These are phyloP conservation scores for Bubo bubo DNA, from an alignment of 2,113 vertebrate species.

Conservation along the genomic window DNA sequence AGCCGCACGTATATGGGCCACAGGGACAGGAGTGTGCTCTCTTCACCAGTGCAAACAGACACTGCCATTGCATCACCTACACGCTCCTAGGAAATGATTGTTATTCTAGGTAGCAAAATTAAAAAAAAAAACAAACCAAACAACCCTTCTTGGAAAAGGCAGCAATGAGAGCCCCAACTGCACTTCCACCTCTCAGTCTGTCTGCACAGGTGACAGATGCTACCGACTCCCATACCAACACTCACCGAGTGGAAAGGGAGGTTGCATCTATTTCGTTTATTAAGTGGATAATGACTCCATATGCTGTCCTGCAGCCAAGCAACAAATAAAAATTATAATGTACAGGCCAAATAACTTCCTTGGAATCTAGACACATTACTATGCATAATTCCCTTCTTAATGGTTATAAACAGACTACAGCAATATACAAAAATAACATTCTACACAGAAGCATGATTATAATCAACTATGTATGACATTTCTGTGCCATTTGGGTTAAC, in stretches of 20 bases:
- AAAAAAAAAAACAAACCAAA: not conserved
- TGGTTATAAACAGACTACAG: conserved; percentile 21
- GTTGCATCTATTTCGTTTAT: conserved; percentile 6
- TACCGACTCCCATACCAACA: not conserved
- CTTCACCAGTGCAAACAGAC: not conserved
- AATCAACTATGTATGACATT: conserved; percentile 16
- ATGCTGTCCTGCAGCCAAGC: conserved; percentile 40
- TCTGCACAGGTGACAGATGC: conserved; percentile 24
- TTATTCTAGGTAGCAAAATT: not conserved
- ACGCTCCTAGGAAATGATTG: not conserved
- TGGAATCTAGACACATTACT: conserved; percentile 15
- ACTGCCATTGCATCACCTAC: not conserved
- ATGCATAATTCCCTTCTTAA: conserved; percentile 48
- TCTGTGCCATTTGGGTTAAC: conserved; percentile 50
- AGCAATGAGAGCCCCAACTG: not conserved
- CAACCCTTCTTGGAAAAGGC: not conserved
- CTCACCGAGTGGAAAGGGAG: not conserved
- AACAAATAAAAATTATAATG: conserved; percentile 49
- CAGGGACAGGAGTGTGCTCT: not conserved
- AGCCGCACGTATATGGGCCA: fast-evolving
- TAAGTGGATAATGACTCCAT: conserved; percentile 67
- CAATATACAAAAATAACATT: conserved; percentile 40
- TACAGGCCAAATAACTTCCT: conserved; percentile 42
- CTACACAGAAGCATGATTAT: not conserved
- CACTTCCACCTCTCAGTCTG: not conserved